Percentiles rank a stretch among this genome's conserved stretches.
These are phyloP conservation scores for Pitangus sulphuratus DNA, from an alignment of 2,797 vertebrate species.

Conservation along the genomic window DNA sequence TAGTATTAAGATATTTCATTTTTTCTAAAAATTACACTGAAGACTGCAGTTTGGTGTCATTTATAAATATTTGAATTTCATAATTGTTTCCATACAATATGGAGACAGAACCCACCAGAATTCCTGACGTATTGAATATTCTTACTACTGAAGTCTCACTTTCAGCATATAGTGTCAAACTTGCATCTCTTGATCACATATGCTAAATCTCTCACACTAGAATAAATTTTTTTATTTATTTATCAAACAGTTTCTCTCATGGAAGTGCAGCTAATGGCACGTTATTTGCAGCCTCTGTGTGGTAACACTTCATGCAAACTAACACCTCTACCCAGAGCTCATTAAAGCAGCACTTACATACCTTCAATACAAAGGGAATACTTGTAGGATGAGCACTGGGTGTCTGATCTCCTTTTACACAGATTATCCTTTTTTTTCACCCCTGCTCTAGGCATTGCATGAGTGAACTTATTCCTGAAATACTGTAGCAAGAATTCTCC, in stretches of 20 bases:
- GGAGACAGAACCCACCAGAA: neutral
- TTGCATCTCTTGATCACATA: neutral
- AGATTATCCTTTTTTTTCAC: neutral
- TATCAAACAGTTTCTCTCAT: constrained; percentile 15
- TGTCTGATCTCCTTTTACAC: constrained; percentile 22
- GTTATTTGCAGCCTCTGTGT: neutral
- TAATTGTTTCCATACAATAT: constrained; percentile 7
- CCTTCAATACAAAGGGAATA: neutral
- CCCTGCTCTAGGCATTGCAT: neutral
- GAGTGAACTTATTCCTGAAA: constrained; percentile 54
- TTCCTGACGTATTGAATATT: neutral
- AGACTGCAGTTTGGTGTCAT: neutral
- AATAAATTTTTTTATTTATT: constrained; percentile 7
- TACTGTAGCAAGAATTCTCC: neutral
- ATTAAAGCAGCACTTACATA: constrained; percentile 36
- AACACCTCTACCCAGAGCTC: constrained; percentile 28
- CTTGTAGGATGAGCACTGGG: neutral
- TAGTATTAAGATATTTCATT: constrained; percentile 21
- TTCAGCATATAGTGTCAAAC: neutral
- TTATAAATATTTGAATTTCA: constrained; percentile 25
- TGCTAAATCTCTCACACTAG: neutral
- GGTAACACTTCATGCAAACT: neutral
- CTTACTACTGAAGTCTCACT: neutral
- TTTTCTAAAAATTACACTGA: constrained; percentile 12
- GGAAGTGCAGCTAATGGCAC: constrained; percentile 2